Evolutionary conservation across 2,113 vertebrate species (phyloP), one percentile per base, ranked within the genome.

Genomic region (Amblyopsis rosae): DNA sequence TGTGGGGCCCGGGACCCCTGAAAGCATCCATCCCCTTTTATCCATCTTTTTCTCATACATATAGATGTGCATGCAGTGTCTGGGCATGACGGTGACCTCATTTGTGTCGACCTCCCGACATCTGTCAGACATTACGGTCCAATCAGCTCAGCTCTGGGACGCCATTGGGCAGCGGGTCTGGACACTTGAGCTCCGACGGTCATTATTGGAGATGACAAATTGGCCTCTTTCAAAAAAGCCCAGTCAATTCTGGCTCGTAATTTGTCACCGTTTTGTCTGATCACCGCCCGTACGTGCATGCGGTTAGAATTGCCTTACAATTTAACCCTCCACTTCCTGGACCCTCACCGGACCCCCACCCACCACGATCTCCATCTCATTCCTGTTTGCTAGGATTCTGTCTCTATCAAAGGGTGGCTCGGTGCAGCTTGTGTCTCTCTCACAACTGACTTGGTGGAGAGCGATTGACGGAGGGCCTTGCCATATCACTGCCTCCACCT

Each of bases 151-250:
- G 82, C 82, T 76, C 70, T 68, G 76, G 85, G 73, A 83, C 75
- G 80, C 84, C 71, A 73, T 61, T 77, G 87, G 90, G 88, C 90
- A 79, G 67, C 0, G 69, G 74, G 88, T 88, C 89, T 82, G 77
- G 88, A 80, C 70, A 66, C 69, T 63, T 82, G 83, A 90, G 81
- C 69, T 67, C 80, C 85, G 80, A 87, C 84, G 80, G 72, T 55
- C 72, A 85, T 91, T 88, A 92, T 92, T 87, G 85, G 73, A 86
- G 72, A 74, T 53, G 89, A 92, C 89, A 92, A 89, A 92, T 91
- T 89, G 80, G 85, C 64, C 71, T 66, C 80, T 86, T 72, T 81
- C 77, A 82, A 82, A 86, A 86, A 82, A 59, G 70, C 12, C 17
- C 71, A 58, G 17, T 70, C 62, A 51, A 88, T 87, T 78, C 19